Percentiles rank a stretch among this genome's conserved stretches.
These are phyloP conservation scores for Gadopsis bispinosus DNA, from an alignment of 2,797 vertebrate species.

Conservation along the genomic window DNA sequence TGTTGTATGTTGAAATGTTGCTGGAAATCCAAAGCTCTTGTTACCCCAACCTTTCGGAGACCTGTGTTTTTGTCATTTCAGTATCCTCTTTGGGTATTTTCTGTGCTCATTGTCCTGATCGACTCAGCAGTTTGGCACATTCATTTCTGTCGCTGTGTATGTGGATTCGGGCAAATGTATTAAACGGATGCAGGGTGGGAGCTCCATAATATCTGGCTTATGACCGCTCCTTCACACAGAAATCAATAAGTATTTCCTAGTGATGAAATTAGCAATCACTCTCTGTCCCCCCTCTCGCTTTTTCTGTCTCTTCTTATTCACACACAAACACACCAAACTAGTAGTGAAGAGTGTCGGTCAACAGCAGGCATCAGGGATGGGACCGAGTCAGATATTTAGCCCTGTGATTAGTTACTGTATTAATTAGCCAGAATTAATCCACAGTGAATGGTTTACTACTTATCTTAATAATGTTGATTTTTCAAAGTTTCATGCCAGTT, in stretches of 20 bases:
- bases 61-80: neutral
- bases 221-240: slow-evolving; percentile 55
- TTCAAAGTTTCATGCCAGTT: neutral
- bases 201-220: slow-evolving; percentile 44
- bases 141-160: neutral
- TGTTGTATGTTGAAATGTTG: neutral
- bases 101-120: neutral
- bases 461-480: neutral
- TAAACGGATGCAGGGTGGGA: slow-evolving; percentile 17
- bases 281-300: slow-evolving; percentile 16
- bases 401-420: neutral
- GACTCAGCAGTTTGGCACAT: slow-evolving; percentile 6
- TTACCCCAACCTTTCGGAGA: neutral
- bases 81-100: neutral
- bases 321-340: slow-evolving; percentile 24
- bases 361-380: neutral
- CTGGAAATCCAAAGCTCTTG: neutral
- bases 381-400: neutral
- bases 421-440: neutral
- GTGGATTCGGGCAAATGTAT: slow-evolving; percentile 29
- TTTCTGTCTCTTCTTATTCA: slow-evolving; percentile 25
- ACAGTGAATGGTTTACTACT: neutral
- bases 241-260: slow-evolving; percentile 67
- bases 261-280: slow-evolving; percentile 58
- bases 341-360: slow-evolving; percentile 19